Conservation (phyloP, 1,140 invertebrate genomes). For the Drosophila subobscura region DNA sequence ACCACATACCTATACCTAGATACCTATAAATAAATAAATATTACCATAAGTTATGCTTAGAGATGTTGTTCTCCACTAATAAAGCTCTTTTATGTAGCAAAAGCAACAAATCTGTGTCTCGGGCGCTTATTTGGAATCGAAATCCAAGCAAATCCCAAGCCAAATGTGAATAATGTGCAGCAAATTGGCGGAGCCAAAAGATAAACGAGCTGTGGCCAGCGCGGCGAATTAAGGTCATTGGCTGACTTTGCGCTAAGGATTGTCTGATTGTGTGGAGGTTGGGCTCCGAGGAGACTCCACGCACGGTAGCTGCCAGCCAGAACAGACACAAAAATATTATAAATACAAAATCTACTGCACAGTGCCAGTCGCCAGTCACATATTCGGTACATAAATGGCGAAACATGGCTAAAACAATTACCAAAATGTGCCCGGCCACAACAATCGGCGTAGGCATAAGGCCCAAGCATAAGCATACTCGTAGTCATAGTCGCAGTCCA, state of each 20-base stretch:
- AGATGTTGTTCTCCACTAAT: constrained; percentile 29
- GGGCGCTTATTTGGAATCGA: constrained; percentile 3
- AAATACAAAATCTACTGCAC: constrained; percentile 36
- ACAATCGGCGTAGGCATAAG: constrained; percentile 26
- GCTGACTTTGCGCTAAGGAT: constrained; percentile 22
- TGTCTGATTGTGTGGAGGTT: constrained; percentile 13
- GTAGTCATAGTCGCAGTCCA: constrained; percentile 35
- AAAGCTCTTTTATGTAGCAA: constrained; percentile 67
- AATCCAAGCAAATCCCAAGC: constrained; percentile 20
- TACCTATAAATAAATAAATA: constrained; percentile 4
- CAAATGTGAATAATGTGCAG: constrained; percentile 61
- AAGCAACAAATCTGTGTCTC: constrained; percentile 50
- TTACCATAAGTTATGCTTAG: constrained; percentile 37
- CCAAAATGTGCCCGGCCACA: constrained; percentile 52
- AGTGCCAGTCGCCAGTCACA: constrained; percentile 34
- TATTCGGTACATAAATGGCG: constrained; percentile 58
- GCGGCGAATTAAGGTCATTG: constrained; percentile 76
- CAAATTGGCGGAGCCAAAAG: constrained; percentile 70
- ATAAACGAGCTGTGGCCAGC: constrained; percentile 64
- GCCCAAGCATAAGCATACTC: constrained; percentile 27
- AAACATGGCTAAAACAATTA: constrained; percentile 81
- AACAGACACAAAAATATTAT: constrained; percentile 13
- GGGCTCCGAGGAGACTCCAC: constrained; percentile 29
- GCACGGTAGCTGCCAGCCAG: constrained; percentile 46
- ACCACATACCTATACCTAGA: neutral